Percentiles rank a stretch among this genome's conserved stretches.
phyloP scores from a whole-genome alignment of 1,140 invertebrate genomes.

The Colletes latitarsis region DNA sequence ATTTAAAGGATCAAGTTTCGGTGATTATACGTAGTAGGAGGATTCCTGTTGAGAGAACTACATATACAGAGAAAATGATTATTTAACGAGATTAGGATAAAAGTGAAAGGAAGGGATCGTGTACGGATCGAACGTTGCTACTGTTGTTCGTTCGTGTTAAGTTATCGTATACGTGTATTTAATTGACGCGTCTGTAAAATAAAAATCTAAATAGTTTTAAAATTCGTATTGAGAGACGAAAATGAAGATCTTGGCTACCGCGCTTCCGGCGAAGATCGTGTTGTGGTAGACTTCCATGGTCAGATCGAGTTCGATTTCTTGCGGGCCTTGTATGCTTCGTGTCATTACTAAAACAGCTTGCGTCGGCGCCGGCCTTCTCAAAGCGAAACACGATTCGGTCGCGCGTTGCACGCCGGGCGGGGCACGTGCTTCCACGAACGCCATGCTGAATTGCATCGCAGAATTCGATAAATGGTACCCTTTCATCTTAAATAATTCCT shows the following conservation, averaged over 20 bases:
- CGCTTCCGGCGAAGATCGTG: slow-evolving; percentile 87
- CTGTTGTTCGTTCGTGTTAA: too few relatives aligned
- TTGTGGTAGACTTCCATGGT: slow-evolving; percentile 91
- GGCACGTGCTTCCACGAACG: slow-evolving; percentile 85
- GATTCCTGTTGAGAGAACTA: too few relatives aligned
- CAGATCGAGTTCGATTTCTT: slow-evolving; percentile 93
- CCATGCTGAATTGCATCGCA: slow-evolving; percentile 88
- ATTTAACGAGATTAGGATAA: too few relatives aligned
- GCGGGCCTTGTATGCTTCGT: slow-evolving; percentile 89
- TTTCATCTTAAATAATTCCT: slow-evolving; percentile 94
- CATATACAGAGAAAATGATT: too few relatives aligned
- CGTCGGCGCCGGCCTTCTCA: slow-evolving; percentile 81
- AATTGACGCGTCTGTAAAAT: not conserved
- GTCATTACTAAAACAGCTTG: slow-evolving; percentile 89
- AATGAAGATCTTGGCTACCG: slow-evolving; percentile 91
- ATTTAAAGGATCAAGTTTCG: too few relatives aligned
- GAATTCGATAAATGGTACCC: slow-evolving; percentile 87
- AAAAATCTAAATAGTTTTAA: slow-evolving; percentile 75
- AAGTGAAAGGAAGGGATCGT: too few relatives aligned
- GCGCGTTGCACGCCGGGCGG: slow-evolving; percentile 83
- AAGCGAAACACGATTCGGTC: slow-evolving; percentile 86
- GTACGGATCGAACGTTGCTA: too few relatives aligned
- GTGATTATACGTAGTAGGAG: too few relatives aligned
- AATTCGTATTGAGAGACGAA: slow-evolving; percentile 93
- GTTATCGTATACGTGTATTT: not conserved